Conservation (phyloP, 2,888 invertebrate species). For the Acrocera orbiculus region DNA sequence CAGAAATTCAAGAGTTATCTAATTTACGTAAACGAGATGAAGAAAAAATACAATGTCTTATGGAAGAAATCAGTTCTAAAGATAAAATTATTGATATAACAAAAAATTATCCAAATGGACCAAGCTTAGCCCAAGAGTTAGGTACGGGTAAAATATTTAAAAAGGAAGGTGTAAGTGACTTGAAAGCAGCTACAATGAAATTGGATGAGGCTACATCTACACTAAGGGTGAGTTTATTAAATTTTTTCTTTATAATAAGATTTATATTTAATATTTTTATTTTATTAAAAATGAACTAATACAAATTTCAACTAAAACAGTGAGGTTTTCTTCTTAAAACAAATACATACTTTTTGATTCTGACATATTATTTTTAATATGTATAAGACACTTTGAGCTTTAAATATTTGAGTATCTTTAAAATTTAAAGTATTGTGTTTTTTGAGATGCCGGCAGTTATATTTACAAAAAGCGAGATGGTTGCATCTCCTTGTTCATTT, state of each 20-base stretch:
- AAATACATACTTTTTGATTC: too few relatives aligned
- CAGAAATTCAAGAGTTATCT: slow-evolving; percentile 38
- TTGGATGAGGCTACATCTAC: slow-evolving; percentile 8
- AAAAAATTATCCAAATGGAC: slow-evolving; percentile 16
- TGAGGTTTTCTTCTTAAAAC: too few relatives aligned
- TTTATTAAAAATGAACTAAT: neutral
- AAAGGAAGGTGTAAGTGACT: slow-evolving; percentile 12
- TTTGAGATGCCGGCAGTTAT: too few relatives aligned
- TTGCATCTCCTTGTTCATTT: too few relatives aligned
- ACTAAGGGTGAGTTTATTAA: slow-evolving; percentile 6
- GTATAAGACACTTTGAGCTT: too few relatives aligned
- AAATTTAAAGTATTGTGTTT: too few relatives aligned
- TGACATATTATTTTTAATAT: too few relatives aligned
- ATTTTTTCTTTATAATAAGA: neutral
- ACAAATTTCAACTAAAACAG: too few relatives aligned
- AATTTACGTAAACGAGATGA: slow-evolving; percentile 37
- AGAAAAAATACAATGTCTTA: slow-evolving; percentile 38
- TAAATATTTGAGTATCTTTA: too few relatives aligned
- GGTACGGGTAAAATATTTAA: slow-evolving; percentile 19
- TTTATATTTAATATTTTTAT: neutral
- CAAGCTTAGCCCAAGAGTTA: slow-evolving; percentile 26
- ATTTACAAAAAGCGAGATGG: too few relatives aligned
- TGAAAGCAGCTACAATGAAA: slow-evolving; percentile 6
- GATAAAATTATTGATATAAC: slow-evolving; percentile 21
- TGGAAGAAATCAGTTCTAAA: slow-evolving; percentile 36